phyloP scores from a whole-genome alignment of 2,113 vertebrate species.

The Grammomys surdaster region DNA sequence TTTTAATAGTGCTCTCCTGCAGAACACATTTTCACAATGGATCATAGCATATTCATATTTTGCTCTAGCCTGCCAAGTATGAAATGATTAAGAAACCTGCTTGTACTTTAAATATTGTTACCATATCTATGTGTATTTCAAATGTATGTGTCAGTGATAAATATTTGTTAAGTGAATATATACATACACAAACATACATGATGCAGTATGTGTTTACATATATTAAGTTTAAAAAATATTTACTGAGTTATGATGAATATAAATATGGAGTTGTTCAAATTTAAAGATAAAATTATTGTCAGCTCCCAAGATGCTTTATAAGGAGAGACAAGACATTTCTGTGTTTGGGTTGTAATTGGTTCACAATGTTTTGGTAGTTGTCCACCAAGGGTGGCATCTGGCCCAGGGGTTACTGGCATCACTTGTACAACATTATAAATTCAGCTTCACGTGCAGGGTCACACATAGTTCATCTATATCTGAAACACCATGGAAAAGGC shows the following conservation, averaged over 20 bases:
- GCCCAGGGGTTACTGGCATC: neutral
- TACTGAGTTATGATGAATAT: conserved; percentile 11
- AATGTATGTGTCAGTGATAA: conserved; percentile 43
- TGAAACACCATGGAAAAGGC: neutral
- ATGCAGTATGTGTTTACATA: conserved; percentile 15
- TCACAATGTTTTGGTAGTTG: neutral
- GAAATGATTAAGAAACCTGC: conserved; percentile 49
- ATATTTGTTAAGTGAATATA: conserved; percentile 68
- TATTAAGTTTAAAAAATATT: conserved; percentile 67
- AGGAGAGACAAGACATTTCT: neutral
- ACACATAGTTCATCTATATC: neutral
- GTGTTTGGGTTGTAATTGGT: neutral
- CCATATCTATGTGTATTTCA: conserved; percentile 24
- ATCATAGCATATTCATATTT: conserved; percentile 74
- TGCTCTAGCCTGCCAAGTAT: conserved; percentile 56
- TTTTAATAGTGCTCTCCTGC: conserved; percentile 70
- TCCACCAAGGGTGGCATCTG: neutral
- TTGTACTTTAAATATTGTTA: conserved; percentile 67
- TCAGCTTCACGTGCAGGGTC: neutral
- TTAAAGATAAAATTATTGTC: neutral
- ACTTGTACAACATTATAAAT: neutral
- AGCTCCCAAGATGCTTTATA: neutral
- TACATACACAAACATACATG: conserved; percentile 64
- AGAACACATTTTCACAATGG: conserved; percentile 61
- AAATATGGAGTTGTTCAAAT: conserved; percentile 22